phyloP scores from a whole-genome alignment of 2,113 vertebrate genomes.

The Arizona elegans region DNA sequence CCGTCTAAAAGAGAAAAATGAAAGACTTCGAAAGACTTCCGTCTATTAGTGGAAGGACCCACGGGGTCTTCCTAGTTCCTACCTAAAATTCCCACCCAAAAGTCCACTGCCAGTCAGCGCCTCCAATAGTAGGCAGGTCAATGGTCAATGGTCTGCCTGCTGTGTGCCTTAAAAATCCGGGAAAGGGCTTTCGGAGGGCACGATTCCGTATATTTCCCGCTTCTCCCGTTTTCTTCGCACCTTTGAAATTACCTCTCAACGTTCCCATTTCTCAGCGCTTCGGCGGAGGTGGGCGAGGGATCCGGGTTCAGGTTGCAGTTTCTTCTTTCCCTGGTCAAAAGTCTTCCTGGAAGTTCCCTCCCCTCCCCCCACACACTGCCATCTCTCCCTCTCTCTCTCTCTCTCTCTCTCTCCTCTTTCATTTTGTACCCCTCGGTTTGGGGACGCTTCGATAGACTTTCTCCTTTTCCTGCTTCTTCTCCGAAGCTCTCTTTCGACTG shows the following conservation, averaged over 20 bases:
- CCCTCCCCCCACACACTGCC: neutral
- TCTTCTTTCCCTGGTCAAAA: neutral
- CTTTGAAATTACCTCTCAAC: neutral
- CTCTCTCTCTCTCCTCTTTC: neutral
- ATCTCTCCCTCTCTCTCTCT: too few relatives aligned
- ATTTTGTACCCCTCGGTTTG: neutral
- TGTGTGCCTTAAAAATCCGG: neutral
- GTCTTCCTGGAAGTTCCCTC: neutral
- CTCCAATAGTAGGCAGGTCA: neutral
- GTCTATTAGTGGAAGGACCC: neutral
- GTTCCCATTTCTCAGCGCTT: neutral
- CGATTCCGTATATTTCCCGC: neutral
- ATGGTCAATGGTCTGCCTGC: neutral
- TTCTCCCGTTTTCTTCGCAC: neutral
- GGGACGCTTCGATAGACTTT: too few relatives aligned
- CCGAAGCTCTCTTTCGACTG: neutral
- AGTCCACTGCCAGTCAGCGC: neutral
- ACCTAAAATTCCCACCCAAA: neutral
- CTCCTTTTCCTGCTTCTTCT: neutral
- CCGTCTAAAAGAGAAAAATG: neutral
- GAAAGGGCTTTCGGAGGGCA: neutral
- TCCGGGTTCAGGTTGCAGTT: neutral
- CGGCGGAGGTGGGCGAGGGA: neutral
- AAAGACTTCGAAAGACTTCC: neutral
- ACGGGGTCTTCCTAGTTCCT: neutral